These are phyloP conservation scores for Myotis davidii DNA, from an alignment of 2,113 vertebrate species.

Conservation along the genomic window DNA sequence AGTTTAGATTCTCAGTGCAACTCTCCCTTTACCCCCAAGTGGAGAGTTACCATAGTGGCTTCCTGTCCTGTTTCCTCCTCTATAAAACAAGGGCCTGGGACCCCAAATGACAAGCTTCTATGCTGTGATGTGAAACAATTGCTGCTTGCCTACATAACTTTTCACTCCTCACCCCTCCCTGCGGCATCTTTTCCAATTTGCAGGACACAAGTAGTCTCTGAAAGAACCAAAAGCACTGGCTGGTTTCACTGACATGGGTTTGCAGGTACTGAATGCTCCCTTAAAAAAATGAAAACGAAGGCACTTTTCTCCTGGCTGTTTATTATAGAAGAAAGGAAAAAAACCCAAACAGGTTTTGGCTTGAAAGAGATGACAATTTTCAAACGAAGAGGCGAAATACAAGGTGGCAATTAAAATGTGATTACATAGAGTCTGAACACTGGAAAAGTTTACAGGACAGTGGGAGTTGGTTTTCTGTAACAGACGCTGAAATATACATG, in stretches of 20 bases:
- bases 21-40: too few species aligned
- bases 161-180: neutral
- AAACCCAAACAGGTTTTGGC: slow-evolving; percentile 82
- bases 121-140: neutral
- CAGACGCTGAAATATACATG: slow-evolving; percentile 90
- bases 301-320: slow-evolving; percentile 87
- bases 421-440: slow-evolving; percentile 89
- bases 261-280: neutral
- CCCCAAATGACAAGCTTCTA: neutral
- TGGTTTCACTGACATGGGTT: slow-evolving; percentile 64
- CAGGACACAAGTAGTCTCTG: slow-evolving; percentile 30
- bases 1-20: neutral
- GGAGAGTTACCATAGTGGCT: neutral
- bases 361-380: slow-evolving; percentile 88
- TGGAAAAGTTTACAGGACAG: slow-evolving; percentile 88
- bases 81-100: slow-evolving; percentile 13
- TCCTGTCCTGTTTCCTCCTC: neutral
- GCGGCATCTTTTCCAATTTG: neutral
- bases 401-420: slow-evolving; percentile 87
- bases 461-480: slow-evolving; percentile 85
- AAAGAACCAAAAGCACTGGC: slow-evolving; percentile 49
- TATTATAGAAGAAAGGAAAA: slow-evolving; percentile 89
- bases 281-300: slow-evolving; percentile 80
- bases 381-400: slow-evolving; percentile 86
- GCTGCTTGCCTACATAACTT: neutral